Evolutionary conservation across 92 coral and sea anemone genomes (phyloP).

Genomic region (Pocillopora grandis): DNA sequence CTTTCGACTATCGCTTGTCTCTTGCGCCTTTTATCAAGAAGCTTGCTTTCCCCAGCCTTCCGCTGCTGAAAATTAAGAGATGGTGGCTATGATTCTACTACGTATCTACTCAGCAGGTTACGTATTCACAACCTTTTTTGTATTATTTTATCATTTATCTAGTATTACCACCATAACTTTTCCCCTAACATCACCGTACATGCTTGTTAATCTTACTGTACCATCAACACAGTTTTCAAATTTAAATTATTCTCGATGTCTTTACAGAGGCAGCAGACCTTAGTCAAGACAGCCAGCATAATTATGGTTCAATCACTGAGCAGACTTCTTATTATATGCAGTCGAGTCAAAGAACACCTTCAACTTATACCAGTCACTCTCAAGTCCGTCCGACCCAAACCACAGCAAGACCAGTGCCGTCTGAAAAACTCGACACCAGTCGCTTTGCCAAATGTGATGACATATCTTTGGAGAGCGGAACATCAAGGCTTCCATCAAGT

Average conservation of each 20-base stretch:
- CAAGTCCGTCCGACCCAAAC: constrained; percentile 12
- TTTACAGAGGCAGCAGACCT: constrained; percentile 19
- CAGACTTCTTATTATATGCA: background rate
- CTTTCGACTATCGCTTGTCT: no score
- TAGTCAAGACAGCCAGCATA: constrained; percentile 32
- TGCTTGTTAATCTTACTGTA: no score
- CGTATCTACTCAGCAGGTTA: no score
- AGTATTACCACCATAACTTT: no score
- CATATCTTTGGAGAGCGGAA: constrained; percentile 70
- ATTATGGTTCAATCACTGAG: constrained; percentile 16
- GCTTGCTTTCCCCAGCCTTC: no score
- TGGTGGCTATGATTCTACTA: no score
- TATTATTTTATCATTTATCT: no score
- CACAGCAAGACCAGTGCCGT: constrained; percentile 10
- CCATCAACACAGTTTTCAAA: no score
- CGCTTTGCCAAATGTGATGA: constrained; percentile 76
- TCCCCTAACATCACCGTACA: no score
- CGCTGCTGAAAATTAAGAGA: no score
- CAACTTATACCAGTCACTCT: background rate
- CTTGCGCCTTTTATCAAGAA: no score
- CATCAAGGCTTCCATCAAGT: constrained; percentile 49
- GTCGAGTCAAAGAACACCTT: background rate
- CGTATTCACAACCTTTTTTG: no score
- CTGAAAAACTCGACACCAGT: constrained; percentile 32
- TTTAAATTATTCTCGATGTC: background rate